Evolutionary conservation across 2,888 invertebrate species (phyloP).

Genomic region (Rhorus exstirpatorius): DNA sequence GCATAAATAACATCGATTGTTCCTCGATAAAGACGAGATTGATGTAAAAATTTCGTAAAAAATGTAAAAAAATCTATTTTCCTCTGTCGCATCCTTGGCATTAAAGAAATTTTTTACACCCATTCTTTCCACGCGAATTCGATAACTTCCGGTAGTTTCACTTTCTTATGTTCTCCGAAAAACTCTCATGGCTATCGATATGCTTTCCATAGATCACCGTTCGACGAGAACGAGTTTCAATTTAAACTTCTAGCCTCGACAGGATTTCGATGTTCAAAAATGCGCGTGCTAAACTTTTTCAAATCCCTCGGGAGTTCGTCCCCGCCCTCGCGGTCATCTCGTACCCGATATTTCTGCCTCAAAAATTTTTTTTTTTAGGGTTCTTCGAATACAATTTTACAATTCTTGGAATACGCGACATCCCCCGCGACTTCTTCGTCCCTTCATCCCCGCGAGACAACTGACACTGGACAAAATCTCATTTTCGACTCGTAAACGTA

Average conservation of each 20-base stretch:
- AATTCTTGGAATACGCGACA: slow-evolving; percentile 6
- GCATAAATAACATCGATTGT: slow-evolving; percentile 65
- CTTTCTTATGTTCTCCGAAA: too few species aligned
- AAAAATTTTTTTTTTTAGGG: not conserved
- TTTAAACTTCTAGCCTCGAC: slow-evolving; percentile 83
- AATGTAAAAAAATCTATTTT: not conserved
- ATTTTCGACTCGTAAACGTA: not conserved
- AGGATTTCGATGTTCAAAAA: slow-evolving; percentile 83
- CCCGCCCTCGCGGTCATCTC: slow-evolving; percentile 29
- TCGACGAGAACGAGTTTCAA: slow-evolving; percentile 75
- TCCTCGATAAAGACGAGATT: too few species aligned
- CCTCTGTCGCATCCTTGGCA: too few species aligned
- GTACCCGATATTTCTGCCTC: slow-evolving; percentile 45
- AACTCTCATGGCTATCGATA: too few species aligned
- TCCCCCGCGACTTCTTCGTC: too few species aligned
- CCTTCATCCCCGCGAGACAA: not conserved
- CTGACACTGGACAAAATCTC: slow-evolving; percentile 20
- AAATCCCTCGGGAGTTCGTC: slow-evolving; percentile 70
- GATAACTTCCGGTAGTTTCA: too few species aligned
- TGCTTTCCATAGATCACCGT: too few species aligned
- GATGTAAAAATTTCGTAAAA: not conserved
- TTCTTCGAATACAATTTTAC: slow-evolving; percentile 46
- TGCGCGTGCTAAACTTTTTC: slow-evolving; percentile 83
- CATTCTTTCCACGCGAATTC: too few species aligned
- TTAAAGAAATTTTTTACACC: not conserved